These are phyloP conservation scores for Falco rusticolus DNA, from an alignment of 2,797 vertebrate species.

Conservation along the genomic window DNA sequence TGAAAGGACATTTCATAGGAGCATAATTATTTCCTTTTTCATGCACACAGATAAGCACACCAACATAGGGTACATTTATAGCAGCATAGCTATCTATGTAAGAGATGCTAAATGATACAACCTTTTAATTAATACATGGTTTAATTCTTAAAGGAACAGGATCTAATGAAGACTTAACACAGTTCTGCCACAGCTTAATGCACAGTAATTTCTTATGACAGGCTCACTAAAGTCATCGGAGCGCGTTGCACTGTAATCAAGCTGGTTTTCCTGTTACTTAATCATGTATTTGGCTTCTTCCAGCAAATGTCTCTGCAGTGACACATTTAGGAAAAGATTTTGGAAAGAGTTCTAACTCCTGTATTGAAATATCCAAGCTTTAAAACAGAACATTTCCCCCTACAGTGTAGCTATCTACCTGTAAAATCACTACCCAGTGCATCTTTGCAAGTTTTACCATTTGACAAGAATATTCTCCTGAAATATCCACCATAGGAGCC, in stretches of 20 bases:
- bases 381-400: not conserved
- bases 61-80: not conserved
- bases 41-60: not conserved
- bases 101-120: not conserved
- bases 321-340: not conserved
- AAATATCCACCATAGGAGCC: not conserved
- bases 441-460: not conserved
- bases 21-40: not conserved
- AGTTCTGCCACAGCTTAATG: not conserved
- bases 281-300: not conserved
- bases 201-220: not conserved
- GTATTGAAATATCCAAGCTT: not conserved
- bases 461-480: not conserved
- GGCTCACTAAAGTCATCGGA: not conserved
- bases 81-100: not conserved
- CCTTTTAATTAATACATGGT: not conserved
- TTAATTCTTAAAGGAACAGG: not conserved
- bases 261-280: not conserved
- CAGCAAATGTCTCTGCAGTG: not conserved
- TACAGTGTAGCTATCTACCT: not conserved
- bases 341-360: not conserved
- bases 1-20: not conserved
- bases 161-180: not conserved
- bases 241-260: not conserved
- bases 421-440: not conserved